Percentiles rank a stretch among this genome's conserved stretches.
Conservation (phyloP, 2,797 vertebrate genomes). For the Mus spretus region DNA sequence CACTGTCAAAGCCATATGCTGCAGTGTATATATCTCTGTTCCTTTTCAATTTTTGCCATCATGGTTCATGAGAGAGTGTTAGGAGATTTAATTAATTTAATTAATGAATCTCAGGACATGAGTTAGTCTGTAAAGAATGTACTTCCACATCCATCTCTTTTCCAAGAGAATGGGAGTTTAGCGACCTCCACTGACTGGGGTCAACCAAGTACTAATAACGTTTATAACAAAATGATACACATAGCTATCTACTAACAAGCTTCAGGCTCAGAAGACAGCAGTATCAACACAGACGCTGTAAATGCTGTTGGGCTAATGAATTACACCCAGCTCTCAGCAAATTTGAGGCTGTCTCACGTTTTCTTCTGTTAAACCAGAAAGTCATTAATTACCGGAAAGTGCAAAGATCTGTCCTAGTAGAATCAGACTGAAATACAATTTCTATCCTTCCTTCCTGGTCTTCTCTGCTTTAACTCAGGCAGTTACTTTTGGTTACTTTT, state of each 20-base stretch:
- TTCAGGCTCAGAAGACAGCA: neutral
- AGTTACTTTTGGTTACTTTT: neutral
- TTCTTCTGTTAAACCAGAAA: conserved; percentile 62
- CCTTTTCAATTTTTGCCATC: conserved; percentile 73
- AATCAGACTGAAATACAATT: conserved; percentile 23
- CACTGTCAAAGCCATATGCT: conserved; percentile 77
- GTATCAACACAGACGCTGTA: neutral
- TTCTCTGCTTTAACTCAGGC: neutral
- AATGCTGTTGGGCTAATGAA: conserved; percentile 2
- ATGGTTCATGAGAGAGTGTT: conserved; percentile 79
- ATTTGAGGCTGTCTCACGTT: conserved; percentile 34
- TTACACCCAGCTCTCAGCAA: conserved; percentile 18
- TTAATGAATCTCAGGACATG: conserved; percentile 80
- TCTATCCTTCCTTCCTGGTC: neutral
- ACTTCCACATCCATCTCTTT: neutral
- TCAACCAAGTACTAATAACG: conserved; percentile 66
- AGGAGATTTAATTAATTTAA: conserved; percentile 86
- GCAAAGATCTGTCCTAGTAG: neutral
- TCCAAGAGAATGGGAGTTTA: conserved; percentile 73
- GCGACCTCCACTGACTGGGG: conserved; percentile 56
- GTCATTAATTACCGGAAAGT: conserved; percentile 58
- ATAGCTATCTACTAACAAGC: neutral
- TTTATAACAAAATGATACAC: conserved; percentile 47
- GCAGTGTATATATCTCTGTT: conserved; percentile 42
- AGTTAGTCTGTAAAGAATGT: conserved; percentile 71